phyloP scores from a whole-genome alignment of 2,113 vertebrate genomes.

The Panthera uncia region DNA sequence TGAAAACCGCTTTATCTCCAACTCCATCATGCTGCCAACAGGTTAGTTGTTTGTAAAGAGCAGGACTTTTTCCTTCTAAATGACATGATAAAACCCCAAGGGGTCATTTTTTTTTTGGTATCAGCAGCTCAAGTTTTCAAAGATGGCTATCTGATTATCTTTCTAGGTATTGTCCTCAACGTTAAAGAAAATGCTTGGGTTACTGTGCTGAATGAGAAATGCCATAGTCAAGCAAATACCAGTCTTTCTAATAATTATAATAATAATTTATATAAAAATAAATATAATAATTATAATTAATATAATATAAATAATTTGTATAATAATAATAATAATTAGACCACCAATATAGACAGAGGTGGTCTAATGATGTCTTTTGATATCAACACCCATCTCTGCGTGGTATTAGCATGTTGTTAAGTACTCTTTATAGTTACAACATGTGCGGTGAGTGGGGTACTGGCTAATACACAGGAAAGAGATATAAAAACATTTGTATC shows the following conservation, averaged over 20 bases:
- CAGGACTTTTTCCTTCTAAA: background rate
- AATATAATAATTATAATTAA: too few relatives aligned
- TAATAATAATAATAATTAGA: background rate
- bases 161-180: background rate
- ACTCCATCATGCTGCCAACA: background rate
- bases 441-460: background rate
- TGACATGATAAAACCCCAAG: constrained; percentile 1
- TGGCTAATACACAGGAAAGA: background rate
- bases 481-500: background rate
- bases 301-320: too few relatives aligned
- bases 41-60: background rate
- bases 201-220: background rate
- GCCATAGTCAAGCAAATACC: background rate
- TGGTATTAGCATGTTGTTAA: background rate
- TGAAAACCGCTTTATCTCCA: background rate
- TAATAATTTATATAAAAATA: background rate
- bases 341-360: background rate
- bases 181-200: background rate
- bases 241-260: background rate
- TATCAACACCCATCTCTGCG: background rate
- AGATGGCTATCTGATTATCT: background rate
- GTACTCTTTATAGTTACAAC: background rate
- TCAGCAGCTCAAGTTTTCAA: background rate
- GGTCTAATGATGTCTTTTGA: background rate
- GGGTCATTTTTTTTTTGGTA: background rate